A percentile compares a stretch with the other conserved stretches of the same genome.
Evolutionary conservation across 2,113 vertebrate genomes (phyloP).

Genomic region (Macquaria ambigua): DNA sequence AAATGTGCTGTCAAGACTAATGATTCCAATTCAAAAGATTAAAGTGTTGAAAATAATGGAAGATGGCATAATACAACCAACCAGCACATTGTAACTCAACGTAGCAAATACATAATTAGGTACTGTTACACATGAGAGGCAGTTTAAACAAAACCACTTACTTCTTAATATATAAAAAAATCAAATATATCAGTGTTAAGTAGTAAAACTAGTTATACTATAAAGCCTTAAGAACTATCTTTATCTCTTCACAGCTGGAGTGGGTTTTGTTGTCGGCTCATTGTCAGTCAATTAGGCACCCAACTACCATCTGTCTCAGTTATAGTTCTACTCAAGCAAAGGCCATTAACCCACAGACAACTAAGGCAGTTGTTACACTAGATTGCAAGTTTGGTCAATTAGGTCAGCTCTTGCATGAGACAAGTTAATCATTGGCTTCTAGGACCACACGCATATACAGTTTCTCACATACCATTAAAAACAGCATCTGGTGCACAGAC

Average conservation of each 20-base stretch:
- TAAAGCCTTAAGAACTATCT: constrained; percentile 32
- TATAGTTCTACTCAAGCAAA: constrained; percentile 70
- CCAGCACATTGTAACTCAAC: constrained; percentile 31
- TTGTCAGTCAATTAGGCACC: constrained; percentile 71
- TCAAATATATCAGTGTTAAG: constrained; percentile 44
- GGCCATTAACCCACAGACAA: constrained; percentile 76
- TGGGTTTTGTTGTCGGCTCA: constrained; percentile 60
- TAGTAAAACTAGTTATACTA: constrained; percentile 35
- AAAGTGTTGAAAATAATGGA: constrained; percentile 55
- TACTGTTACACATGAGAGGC: background rate
- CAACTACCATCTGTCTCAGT: constrained; percentile 76
- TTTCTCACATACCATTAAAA: constrained; percentile 53
- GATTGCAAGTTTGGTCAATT: constrained; percentile 77
- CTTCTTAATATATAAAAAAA: constrained; percentile 32
- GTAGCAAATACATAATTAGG: constrained; percentile 43
- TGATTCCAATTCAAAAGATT: constrained; percentile 52
- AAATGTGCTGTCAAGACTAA: constrained; percentile 58
- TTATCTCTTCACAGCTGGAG: constrained; percentile 52
- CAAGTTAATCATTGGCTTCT: constrained; percentile 67
- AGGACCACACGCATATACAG: constrained; percentile 36
- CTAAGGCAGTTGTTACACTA: constrained; percentile 61
- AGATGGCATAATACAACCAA: constrained; percentile 47
- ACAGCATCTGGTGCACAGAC: constrained; percentile 45
- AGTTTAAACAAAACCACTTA: constrained; percentile 26
- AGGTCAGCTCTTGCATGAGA: constrained; percentile 74